These are phyloP conservation scores for Neodiprion lecontei DNA, from an alignment of 1,140 invertebrate genomes.

Conservation along the genomic window DNA sequence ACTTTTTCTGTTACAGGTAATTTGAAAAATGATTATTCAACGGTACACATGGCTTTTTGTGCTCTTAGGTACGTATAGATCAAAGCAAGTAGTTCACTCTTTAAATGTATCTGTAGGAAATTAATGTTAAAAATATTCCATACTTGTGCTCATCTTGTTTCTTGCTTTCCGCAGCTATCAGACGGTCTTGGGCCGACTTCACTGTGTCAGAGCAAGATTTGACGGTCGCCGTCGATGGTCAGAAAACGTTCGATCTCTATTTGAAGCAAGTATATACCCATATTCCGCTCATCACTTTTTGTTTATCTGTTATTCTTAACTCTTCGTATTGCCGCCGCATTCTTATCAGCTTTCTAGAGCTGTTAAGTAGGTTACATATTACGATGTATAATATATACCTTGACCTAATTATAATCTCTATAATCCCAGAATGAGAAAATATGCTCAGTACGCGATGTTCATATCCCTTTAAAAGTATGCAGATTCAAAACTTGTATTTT, in stretches of 20 bases:
- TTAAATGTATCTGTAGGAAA: too few species aligned
- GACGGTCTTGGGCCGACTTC: constrained; percentile 32
- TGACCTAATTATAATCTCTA: neutral
- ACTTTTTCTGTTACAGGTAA: neutral
- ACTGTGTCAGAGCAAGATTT: constrained; percentile 53
- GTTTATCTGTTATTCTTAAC: constrained; percentile 17
- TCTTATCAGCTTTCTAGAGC: constrained; percentile 10
- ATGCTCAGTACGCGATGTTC: too few species aligned
- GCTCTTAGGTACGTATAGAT: neutral
- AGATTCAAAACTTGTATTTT: too few species aligned
- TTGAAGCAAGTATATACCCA: constrained; percentile 45
- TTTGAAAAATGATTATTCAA: constrained; percentile 6
- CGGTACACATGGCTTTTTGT: neutral
- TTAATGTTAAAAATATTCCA: too few species aligned
- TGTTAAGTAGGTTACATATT: constrained; percentile 1
- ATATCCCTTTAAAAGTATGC: too few species aligned
- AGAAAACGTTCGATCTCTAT: constrained; percentile 47
- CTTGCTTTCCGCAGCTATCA: constrained; percentile 32
- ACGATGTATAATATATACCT: constrained; percentile 8
- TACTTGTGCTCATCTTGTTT: neutral
- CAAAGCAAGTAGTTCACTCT: too few species aligned
- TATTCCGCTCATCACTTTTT: neutral
- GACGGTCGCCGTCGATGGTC: constrained; percentile 47
- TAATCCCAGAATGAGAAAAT: too few species aligned
- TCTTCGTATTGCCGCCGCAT: constrained; percentile 15